Conservation (phyloP, 2,113 vertebrate genomes). For the Meleagris gallopavo region DNA sequence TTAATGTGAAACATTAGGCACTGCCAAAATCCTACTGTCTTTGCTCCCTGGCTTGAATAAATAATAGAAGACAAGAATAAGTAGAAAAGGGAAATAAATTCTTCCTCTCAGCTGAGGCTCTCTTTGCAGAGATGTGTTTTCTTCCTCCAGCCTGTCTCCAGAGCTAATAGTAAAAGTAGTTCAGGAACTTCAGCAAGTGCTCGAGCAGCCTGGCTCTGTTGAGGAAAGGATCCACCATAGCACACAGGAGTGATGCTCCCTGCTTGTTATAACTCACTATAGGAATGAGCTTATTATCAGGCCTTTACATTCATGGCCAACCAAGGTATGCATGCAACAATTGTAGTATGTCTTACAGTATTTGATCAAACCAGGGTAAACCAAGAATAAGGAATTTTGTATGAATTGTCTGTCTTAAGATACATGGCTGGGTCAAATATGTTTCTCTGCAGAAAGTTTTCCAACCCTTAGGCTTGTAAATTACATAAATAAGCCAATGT, state of each 20-base stretch:
- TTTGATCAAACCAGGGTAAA: background rate
- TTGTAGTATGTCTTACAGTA: background rate
- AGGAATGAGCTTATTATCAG: background rate
- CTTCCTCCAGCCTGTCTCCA: background rate
- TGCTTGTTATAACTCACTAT: background rate
- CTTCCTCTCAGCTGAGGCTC: slow-evolving; percentile 17
- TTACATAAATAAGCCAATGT: background rate
- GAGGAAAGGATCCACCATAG: background rate
- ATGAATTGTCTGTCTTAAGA: background rate
- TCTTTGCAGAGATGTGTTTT: slow-evolving; percentile 20
- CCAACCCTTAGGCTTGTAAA: background rate
- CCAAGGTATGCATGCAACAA: background rate
- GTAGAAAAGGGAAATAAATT: slow-evolving; percentile 40
- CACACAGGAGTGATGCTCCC: background rate
- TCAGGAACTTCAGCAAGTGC: background rate
- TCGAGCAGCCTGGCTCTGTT: background rate
- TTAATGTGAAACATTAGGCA: slow-evolving; percentile 26
- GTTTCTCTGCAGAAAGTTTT: background rate
- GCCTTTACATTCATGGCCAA: background rate
- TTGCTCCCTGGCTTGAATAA: background rate
- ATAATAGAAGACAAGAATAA: slow-evolving; percentile 34
- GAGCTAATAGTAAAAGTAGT: slow-evolving; percentile 21
- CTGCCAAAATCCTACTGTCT: slow-evolving; percentile 37
- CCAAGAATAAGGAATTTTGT: background rate
- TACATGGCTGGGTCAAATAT: background rate